Conservation (phyloP, 1,140 invertebrate genomes). For the Drosophila ananassae region DNA sequence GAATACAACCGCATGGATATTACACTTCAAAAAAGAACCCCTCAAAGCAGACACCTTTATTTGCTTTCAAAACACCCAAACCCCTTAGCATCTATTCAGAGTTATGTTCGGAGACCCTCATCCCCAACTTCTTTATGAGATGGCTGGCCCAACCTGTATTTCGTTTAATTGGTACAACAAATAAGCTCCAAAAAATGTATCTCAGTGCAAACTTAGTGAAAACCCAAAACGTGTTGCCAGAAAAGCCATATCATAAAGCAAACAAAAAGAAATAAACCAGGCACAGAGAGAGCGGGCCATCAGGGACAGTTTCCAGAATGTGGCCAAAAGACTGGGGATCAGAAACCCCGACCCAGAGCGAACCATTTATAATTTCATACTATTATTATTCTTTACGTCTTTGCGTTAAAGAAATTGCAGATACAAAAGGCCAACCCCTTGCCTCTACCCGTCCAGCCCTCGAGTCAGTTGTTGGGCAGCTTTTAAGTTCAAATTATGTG, state of each 20-base stretch:
- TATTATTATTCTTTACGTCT: slow-evolving; percentile 71
- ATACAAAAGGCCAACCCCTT: slow-evolving; percentile 53
- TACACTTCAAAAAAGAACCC: neutral
- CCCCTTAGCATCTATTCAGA: too few relatives aligned
- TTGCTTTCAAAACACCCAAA: neutral
- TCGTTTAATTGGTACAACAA: neutral
- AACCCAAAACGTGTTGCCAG: slow-evolving; percentile 39
- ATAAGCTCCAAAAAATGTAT: neutral
- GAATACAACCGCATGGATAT: slow-evolving; percentile 3
- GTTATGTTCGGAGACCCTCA: too few relatives aligned
- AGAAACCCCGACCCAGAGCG: slow-evolving; percentile 43
- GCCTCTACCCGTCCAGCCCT: slow-evolving; percentile 8
- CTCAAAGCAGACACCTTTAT: neutral
- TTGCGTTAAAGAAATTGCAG: slow-evolving; percentile 59
- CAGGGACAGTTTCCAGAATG: slow-evolving; percentile 41
- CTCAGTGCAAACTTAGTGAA: slow-evolving; percentile 31
- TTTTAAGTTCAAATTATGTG: slow-evolving; percentile 72
- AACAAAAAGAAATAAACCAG: slow-evolving; percentile 47
- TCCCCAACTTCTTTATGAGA: too few relatives aligned
- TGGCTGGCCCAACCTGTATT: neutral
- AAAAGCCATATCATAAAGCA: slow-evolving; percentile 67
- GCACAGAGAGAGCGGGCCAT: slow-evolving; percentile 5
- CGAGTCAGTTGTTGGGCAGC: slow-evolving; percentile 34
- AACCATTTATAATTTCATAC: slow-evolving; percentile 76
- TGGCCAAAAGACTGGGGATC: slow-evolving; percentile 32